Evolutionary conservation across 2,888 invertebrate genomes (phyloP).

Genomic region (Torymus aiolomorphi): DNA sequence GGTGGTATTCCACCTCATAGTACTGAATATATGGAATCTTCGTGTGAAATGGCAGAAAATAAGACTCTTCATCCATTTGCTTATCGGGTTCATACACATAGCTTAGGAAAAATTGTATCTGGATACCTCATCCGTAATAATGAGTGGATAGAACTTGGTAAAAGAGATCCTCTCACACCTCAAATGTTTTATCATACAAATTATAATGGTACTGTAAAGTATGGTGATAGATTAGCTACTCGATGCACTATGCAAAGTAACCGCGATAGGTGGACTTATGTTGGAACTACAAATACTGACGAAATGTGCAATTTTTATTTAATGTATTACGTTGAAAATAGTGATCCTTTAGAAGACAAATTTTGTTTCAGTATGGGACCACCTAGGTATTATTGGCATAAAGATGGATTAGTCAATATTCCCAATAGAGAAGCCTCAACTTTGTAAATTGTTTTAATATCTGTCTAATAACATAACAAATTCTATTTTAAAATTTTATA

Average conservation of each 20-base stretch:
- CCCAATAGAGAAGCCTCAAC: constrained; percentile 84
- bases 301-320: constrained; percentile 98
- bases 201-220: constrained; percentile 79
- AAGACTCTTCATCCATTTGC: constrained; percentile 96
- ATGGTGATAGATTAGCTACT: constrained; percentile 89
- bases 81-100: constrained; percentile 95
- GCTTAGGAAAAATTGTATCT: constrained; percentile 88
- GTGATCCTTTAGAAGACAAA: constrained; percentile 84
- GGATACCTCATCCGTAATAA: constrained; percentile 81
- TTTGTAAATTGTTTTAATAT: constrained; percentile 70
- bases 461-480: no score
- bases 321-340: constrained; percentile 92
- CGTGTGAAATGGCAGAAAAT: constrained; percentile 87
- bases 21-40: constrained; percentile 92
- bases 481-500: no score
- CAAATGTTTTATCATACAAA: constrained; percentile 95
- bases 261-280: constrained; percentile 79
- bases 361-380: constrained; percentile 92
- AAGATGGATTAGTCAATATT: constrained; percentile 83
- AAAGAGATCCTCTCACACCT: constrained; percentile 89
- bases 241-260: constrained; percentile 94
- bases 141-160: constrained; percentile 89
- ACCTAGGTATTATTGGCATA: constrained; percentile 89
- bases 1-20: constrained; percentile 85
- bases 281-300: constrained; percentile 90